Evolutionary conservation across 2,888 invertebrate genomes (phyloP).

Genomic region (Nemoura dubitans): DNA sequence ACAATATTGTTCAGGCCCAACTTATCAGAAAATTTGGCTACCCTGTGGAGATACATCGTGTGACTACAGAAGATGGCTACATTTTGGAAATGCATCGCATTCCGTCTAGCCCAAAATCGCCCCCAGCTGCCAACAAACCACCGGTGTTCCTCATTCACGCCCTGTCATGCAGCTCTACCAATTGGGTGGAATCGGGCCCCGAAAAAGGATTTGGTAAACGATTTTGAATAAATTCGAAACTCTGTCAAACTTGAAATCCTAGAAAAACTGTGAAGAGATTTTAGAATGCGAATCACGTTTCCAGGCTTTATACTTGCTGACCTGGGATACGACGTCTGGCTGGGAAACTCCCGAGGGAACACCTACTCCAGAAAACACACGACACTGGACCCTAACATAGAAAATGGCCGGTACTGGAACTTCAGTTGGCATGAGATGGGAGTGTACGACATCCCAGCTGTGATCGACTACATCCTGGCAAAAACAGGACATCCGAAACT

Average conservation of each 20-base stretch:
- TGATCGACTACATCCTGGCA: slow-evolving; percentile 74
- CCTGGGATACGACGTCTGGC: slow-evolving; percentile 80
- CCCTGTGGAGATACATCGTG: slow-evolving; percentile 69
- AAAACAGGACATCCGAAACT: slow-evolving; percentile 64
- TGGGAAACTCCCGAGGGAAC: slow-evolving; percentile 84
- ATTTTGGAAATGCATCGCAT: slow-evolving; percentile 80
- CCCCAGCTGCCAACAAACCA: slow-evolving; percentile 63
- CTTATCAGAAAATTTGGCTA: slow-evolving; percentile 71
- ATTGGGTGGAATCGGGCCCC: slow-evolving; percentile 78
- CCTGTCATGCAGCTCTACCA: slow-evolving; percentile 78
- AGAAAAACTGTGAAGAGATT: too few species aligned
- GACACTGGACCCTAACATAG: slow-evolving; percentile 61
- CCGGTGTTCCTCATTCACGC: slow-evolving; percentile 85
- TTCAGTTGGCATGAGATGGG: slow-evolving; percentile 92
- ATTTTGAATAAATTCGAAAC: not conserved
- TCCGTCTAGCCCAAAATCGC: slow-evolving; percentile 48
- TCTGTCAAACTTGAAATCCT: too few species aligned
- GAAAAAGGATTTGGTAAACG: slow-evolving; percentile 67
- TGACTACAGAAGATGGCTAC: slow-evolving; percentile 79
- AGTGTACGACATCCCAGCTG: slow-evolving; percentile 84
- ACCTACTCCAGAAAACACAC: slow-evolving; percentile 74
- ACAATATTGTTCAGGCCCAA: slow-evolving; percentile 56
- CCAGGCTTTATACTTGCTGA: slow-evolving; percentile 73
- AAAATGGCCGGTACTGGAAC: slow-evolving; percentile 72
- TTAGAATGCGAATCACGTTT: slow-evolving; percentile 7